Evolutionary conservation across 2,888 invertebrate genomes (phyloP).

Genomic region (Lasioglossum zephyrum): DNA sequence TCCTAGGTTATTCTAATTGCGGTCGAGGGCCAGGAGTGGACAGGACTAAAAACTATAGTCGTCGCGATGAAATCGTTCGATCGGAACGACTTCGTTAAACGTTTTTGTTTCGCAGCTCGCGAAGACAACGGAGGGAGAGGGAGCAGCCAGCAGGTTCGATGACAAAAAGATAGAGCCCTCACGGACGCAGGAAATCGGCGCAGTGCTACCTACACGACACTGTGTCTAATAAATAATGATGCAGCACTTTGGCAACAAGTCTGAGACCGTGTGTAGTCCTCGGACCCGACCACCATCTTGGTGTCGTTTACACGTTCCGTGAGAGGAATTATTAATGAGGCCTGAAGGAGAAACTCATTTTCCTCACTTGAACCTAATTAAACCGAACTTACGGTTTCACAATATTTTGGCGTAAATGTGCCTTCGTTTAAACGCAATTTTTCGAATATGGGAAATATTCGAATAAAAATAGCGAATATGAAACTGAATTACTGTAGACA

Average conservation of each 20-base stretch:
- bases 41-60: slow-evolving; percentile 21
- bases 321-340: neutral
- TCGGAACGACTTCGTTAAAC: slow-evolving; percentile 53
- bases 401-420: neutral
- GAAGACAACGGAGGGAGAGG: slow-evolving; percentile 10
- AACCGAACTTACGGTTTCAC: neutral
- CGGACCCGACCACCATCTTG: neutral
- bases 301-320: neutral
- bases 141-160: neutral
- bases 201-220: slow-evolving; percentile 17
- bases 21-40: neutral
- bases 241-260: neutral
- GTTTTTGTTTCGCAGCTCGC: slow-evolving; percentile 37
- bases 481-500: too few relatives aligned
- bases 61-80: slow-evolving; percentile 40
- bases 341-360: neutral
- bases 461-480: too few relatives aligned
- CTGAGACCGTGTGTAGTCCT: neutral
- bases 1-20: slow-evolving; percentile 21
- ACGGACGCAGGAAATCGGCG: slow-evolving; percentile 27
- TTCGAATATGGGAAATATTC: neutral
- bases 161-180: slow-evolving; percentile 29
- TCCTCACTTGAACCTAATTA: neutral
- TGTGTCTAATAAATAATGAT: slow-evolving; percentile 37
- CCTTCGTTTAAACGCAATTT: neutral